Evolutionary conservation across 2,888 invertebrate species (phyloP), one percentile per base, ranked within the genome.

Genomic region (Xylophagus ater): DNA sequence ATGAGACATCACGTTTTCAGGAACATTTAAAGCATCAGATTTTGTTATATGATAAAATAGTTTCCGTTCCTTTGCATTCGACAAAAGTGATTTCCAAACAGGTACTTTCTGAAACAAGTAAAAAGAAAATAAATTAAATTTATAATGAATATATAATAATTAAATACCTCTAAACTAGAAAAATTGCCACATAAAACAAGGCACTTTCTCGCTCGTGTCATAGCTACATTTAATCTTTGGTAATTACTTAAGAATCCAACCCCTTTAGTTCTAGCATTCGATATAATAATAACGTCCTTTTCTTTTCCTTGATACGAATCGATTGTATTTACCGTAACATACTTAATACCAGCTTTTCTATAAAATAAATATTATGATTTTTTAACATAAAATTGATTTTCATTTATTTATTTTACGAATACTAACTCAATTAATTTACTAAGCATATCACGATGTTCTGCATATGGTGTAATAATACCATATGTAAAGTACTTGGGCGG

Each of bases 301-400:
- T 93, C 88, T 56, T 83, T 76, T 0, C 92, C 92, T 65, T 92
- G 90, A 66, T 84, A 89, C 46, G 83, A 78, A 63, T 88, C 87
- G 31, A 88, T 78, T 2, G 86, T 86, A 54, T 80, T 78, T 0
- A 61, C 54, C 21, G 42, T n/a, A n/a, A n/a, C n/a, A n/a, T n/a
- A n/a, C n/a, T n/a, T n/a, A n/a, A n/a, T n/a, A n/a, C n/a, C n/a
- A n/a, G n/a, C n/a, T n/a, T n/a, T n/a, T n/a, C n/a, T n/a, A n/a
- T n/a, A n/a, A n/a, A n/a, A n/a, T n/a, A n/a, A n/a, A n/a, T n/a
- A n/a, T n/a, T n/a, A n/a, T n/a, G n/a, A n/a, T n/a, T n/a, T n/a
- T n/a, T n/a, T n/a, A n/a, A n/a, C n/a, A n/a, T n/a, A n/a, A n/a
- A n/a, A n/a, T n/a, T n/a, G n/a, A n/a, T n/a, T n/a, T n/a, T n/a